Conservation (phyloP, 2,888 invertebrate species). For the Ichneumoninae sp. region DNA sequence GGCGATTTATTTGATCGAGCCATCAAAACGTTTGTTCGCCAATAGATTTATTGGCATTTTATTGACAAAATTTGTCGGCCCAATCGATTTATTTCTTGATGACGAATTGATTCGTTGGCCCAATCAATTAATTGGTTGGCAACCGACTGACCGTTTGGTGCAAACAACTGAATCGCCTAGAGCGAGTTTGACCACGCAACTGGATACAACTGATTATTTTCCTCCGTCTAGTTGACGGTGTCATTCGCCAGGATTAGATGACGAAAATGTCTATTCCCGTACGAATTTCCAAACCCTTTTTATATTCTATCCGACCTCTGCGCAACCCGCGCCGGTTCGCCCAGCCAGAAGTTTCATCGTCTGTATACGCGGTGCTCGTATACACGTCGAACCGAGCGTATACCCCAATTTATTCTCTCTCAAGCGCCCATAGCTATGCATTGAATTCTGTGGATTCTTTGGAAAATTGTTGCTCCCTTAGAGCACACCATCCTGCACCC, state of each 20-base stretch:
- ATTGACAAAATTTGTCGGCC: too few relatives aligned
- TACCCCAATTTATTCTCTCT: constrained; percentile 77
- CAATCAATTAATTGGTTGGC: too few relatives aligned
- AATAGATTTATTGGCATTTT: too few relatives aligned
- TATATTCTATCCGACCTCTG: constrained; percentile 63
- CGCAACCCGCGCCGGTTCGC: constrained; percentile 47
- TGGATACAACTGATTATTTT: neutral
- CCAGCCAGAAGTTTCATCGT: constrained; percentile 19
- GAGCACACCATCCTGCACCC: constrained; percentile 14
- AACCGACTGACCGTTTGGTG: too few relatives aligned
- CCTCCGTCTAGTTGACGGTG: neutral
- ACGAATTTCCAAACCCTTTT: constrained; percentile 63
- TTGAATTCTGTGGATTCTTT: constrained; percentile 79
- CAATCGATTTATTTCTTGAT: too few relatives aligned
- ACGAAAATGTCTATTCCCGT: constrained; percentile 52
- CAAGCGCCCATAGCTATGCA: constrained; percentile 75
- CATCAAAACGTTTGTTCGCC: too few relatives aligned
- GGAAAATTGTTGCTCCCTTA: constrained; percentile 74
- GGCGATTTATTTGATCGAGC: too few relatives aligned
- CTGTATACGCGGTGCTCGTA: constrained; percentile 36
- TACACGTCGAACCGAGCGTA: constrained; percentile 51
- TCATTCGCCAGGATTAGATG: constrained; percentile 45
- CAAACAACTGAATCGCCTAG: neutral
- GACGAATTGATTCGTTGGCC: too few relatives aligned
- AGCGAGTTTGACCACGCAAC: too few relatives aligned